These are phyloP conservation scores for Epirrita christyi DNA, from an alignment of 2,888 invertebrate genomes.

Conservation along the genomic window DNA sequence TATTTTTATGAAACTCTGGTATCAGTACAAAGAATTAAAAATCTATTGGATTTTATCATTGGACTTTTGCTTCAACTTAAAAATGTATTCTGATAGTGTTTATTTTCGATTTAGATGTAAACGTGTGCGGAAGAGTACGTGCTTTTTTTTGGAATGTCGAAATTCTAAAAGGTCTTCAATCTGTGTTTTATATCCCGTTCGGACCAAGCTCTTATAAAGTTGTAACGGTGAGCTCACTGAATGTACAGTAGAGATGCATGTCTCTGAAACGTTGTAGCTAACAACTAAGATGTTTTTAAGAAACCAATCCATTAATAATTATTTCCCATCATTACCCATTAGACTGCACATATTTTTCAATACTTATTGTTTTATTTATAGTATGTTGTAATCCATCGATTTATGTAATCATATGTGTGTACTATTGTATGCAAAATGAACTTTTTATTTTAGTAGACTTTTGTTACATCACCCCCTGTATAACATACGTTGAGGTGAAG, in stretches of 20 bases:
- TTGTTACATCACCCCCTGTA: slow-evolving; percentile 57
- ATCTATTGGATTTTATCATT: slow-evolving; percentile 51
- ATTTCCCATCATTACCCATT: slow-evolving; percentile 4
- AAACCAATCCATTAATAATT: slow-evolving; percentile 2
- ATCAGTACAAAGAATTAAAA: slow-evolving; percentile 80
- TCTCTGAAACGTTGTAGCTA: not conserved
- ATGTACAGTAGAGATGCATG: slow-evolving; percentile 33
- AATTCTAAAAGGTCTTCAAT: slow-evolving; percentile 46
- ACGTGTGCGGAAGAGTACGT: slow-evolving; percentile 48
- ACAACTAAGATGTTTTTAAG: not conserved
- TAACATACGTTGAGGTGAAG: slow-evolving; percentile 48
- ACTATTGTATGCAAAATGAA: slow-evolving; percentile 38
- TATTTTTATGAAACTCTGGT: slow-evolving; percentile 68
- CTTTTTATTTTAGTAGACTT: slow-evolving; percentile 35
- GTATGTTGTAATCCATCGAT: not conserved
- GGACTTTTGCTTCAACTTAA: slow-evolving; percentile 61
- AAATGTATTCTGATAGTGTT: too few species aligned
- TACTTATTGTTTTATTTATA: not conserved
- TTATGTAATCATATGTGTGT: slow-evolving; percentile 12
- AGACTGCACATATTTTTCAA: not conserved
- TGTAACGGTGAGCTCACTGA: slow-evolving; percentile 52
- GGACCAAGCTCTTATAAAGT: slow-evolving; percentile 62
- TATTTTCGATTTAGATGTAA: slow-evolving; percentile 71
- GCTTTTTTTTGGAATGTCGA: slow-evolving; percentile 32
- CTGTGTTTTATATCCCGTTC: slow-evolving; percentile 46